Evolutionary conservation across 2,113 vertebrate species (phyloP).

Genomic region (Pelecanus crispus): DNA sequence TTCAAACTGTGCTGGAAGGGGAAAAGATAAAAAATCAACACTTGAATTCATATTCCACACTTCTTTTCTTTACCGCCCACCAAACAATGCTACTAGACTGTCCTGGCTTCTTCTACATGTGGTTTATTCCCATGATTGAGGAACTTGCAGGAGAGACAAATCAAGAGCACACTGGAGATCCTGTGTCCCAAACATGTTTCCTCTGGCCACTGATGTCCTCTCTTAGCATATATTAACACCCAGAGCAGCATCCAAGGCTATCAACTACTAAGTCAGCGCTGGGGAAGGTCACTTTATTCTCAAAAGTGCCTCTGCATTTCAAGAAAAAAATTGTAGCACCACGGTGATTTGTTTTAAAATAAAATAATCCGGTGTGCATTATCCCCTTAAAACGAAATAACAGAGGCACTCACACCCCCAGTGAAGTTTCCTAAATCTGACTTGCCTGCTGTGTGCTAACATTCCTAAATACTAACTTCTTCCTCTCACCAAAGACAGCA

Average conservation of each 20-base stretch:
- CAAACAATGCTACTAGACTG: slow-evolving; percentile 49
- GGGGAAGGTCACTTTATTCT: slow-evolving; percentile 81
- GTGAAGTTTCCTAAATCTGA: slow-evolving; percentile 53
- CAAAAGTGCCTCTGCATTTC: slow-evolving; percentile 76
- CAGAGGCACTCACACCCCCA: slow-evolving; percentile 73
- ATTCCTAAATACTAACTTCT: slow-evolving; percentile 13
- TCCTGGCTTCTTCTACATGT: slow-evolving; percentile 31
- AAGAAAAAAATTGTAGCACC: slow-evolving; percentile 78
- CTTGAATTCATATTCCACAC: slow-evolving; percentile 54
- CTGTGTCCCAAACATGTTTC: slow-evolving; percentile 37
- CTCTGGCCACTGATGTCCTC: slow-evolving; percentile 34
- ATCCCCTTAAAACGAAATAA: slow-evolving; percentile 71
- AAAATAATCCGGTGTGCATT: slow-evolving; percentile 71
- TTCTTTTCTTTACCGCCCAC: slow-evolving; percentile 60
- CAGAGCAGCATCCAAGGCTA: slow-evolving; percentile 70
- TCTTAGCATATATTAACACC: slow-evolving; percentile 42
- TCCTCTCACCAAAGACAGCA: slow-evolving; percentile 30
- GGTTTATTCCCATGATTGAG: slow-evolving; percentile 5
- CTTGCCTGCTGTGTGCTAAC: slow-evolving; percentile 57
- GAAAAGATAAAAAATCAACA: slow-evolving; percentile 65
- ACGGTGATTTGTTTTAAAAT: slow-evolving; percentile 78
- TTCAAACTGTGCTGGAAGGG: slow-evolving; percentile 67
- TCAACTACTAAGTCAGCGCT: slow-evolving; percentile 66
- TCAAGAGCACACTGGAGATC: slow-evolving; percentile 56
- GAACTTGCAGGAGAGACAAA: slow-evolving; percentile 66